phyloP scores from a whole-genome alignment of 1,140 invertebrate genomes.

The Ladona fulva region DNA sequence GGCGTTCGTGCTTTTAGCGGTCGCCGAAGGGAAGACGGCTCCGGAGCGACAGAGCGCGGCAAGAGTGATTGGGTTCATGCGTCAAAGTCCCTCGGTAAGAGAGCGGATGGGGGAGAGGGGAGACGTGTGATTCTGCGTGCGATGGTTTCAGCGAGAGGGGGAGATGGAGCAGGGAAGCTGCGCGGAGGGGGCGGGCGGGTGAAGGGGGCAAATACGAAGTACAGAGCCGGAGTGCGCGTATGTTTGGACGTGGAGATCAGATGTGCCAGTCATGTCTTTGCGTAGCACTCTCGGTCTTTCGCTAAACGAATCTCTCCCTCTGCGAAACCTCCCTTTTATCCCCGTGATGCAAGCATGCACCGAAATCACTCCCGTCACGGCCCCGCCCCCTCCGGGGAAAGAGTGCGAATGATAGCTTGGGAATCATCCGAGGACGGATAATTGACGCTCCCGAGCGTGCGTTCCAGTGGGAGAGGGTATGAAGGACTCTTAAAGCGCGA shows the following conservation, averaged over 20 bases:
- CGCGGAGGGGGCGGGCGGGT: background rate
- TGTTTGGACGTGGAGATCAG: conserved; percentile 3
- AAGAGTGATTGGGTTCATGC: background rate
- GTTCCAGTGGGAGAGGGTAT: background rate
- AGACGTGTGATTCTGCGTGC: background rate
- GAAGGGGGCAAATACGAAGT: background rate
- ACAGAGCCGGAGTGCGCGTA: background rate
- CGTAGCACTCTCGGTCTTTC: background rate
- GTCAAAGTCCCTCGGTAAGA: background rate
- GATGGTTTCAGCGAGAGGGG: background rate
- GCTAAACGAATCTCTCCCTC: background rate
- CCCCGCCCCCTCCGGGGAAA: background rate
- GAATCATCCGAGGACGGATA: background rate
- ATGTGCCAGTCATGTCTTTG: conserved; percentile 4
- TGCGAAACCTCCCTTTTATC: background rate
- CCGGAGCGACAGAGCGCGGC: background rate
- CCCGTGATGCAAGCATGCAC: background rate
- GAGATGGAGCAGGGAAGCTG: background rate
- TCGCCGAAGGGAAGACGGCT: background rate
- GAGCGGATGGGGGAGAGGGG: background rate
- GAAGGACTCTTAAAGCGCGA: background rate
- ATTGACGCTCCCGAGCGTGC: background rate
- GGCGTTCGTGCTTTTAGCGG: background rate
- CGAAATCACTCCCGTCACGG: background rate
- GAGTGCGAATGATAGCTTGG: background rate